Evolutionary conservation across 2,797 vertebrate species (phyloP), one percentile per base, ranked within the genome.

Genomic region (Poecilia picta): DNA sequence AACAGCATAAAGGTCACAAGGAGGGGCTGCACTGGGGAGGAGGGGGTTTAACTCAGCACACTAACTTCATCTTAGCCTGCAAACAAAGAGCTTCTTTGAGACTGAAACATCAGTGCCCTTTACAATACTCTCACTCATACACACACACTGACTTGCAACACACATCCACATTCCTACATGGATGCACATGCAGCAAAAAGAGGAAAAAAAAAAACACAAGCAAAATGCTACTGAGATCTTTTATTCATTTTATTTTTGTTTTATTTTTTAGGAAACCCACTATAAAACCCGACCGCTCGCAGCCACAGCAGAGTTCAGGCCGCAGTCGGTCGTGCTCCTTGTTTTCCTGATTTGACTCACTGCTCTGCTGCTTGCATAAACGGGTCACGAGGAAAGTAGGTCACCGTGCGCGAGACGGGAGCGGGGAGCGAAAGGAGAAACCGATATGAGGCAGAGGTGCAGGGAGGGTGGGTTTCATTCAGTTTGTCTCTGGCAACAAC

Each of bases 381-480:
- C 95, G 94, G 94, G 95, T 93, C 93, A 93, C 89, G 49, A 82
- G 85, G 92, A 95, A 96, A 96, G 94, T 96, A 96, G 95, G 96
- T 96, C 95, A 95, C 71, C 12, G 79, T 71, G 81, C 36, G 47
- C 78, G 62, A 87, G 88, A 83, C 82, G 73, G 77, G 81, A 73
- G 72, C 84, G 51, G 80, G 68, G 68, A 76, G 74, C 75, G 75
- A 70, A 57, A 74, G 74, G 64, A 73, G 79, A 75, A 51, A 57
- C 16, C 39, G 18, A 47, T 75, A 47, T 41, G 75, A 57, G 49
- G 43, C 47, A 49, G 70, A 25, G 33, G n/a, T n/a, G 25, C 51
- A 25, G 51, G 66, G 39, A 73, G 83, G 31, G 55, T 33, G 36
- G 83, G 84, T 82, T 75, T 75, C 45, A 72, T 85, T 59, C 53